These are phyloP conservation scores for Decapterus maruadsi DNA, from an alignment of 2,797 vertebrate species.

Conservation along the genomic window DNA sequence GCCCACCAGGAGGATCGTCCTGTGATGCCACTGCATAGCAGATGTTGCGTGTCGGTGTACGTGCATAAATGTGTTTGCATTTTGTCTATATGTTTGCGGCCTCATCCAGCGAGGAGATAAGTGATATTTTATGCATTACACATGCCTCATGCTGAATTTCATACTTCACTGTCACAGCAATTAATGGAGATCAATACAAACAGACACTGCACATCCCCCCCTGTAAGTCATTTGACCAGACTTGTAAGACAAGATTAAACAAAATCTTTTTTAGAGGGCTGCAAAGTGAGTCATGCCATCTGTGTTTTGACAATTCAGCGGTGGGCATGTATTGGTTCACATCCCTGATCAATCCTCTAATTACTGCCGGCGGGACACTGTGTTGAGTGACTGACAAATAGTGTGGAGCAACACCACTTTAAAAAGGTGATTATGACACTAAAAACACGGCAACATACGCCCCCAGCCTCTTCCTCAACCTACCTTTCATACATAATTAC, in stretches of 20 bases:
- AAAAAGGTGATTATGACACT: slow-evolving; percentile 54
- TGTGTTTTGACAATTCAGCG: slow-evolving; percentile 70
- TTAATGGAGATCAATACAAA: slow-evolving; percentile 80
- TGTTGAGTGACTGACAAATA: slow-evolving; percentile 56
- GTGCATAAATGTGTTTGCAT: not conserved
- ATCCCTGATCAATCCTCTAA: slow-evolving; percentile 70
- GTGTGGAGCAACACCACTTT: slow-evolving; percentile 18
- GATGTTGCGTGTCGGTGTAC: slow-evolving; percentile 31
- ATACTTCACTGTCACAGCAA: slow-evolving; percentile 68
- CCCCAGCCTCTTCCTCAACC: slow-evolving; percentile 12
- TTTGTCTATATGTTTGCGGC: slow-evolving; percentile 10
- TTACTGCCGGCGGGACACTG: slow-evolving; percentile 54
- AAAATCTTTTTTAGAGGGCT: slow-evolving; percentile 63
- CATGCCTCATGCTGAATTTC: slow-evolving; percentile 47
- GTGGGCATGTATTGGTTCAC: slow-evolving; percentile 56
- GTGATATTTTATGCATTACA: slow-evolving; percentile 39
- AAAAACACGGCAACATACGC: slow-evolving; percentile 39
- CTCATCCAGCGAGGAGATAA: slow-evolving; percentile 27
- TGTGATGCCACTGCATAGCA: slow-evolving; percentile 39
- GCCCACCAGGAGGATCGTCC: slow-evolving; percentile 47
- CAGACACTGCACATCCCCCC: slow-evolving; percentile 51
- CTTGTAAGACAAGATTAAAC: slow-evolving; percentile 68
- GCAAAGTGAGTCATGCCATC: slow-evolving; percentile 66
- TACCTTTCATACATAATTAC: slow-evolving; percentile 61
- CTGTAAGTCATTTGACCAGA: slow-evolving; percentile 67